These are phyloP conservation scores for Enteromius unitaeniatus DNA, from an alignment of 2,797 vertebrate species.

Conservation along the genomic window DNA sequence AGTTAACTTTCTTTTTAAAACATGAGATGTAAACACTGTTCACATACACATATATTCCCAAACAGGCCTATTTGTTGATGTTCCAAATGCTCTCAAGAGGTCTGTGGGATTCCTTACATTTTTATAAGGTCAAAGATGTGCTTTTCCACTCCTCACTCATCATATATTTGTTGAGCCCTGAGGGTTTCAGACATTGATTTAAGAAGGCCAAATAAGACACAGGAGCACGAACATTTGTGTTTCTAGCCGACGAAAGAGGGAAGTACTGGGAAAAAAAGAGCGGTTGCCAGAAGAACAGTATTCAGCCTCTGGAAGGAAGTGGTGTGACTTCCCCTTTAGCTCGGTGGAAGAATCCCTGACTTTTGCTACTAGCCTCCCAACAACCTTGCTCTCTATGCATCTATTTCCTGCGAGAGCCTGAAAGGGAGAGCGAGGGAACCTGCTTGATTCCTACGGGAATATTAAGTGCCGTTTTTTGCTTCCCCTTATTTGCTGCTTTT, in stretches of 20 bases:
- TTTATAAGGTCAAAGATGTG: slow-evolving; percentile 24
- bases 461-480: background rate
- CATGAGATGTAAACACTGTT: background rate
- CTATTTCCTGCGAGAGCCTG: slow-evolving; percentile 5
- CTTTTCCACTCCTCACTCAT: background rate
- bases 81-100: background rate
- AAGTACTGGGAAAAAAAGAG: slow-evolving; percentile 17
- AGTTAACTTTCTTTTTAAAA: background rate
- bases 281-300: background rate
- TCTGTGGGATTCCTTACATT: background rate
- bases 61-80: background rate
- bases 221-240: background rate
- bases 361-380: background rate
- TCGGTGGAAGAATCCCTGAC: slow-evolving; percentile 18
- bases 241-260: slow-evolving; percentile 12
- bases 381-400: background rate
- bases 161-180: background rate
- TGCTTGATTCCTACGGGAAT: slow-evolving; percentile 20
- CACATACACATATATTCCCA: background rate
- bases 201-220: background rate
- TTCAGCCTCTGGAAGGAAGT: slow-evolving; percentile 1
- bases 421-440: background rate
- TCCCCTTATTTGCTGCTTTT: background rate
- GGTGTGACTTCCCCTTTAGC: slow-evolving; percentile 24
- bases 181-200: slow-evolving; percentile 25